Evolutionary conservation across 35 echinoderm and acorn worm genomes (phyloP), one percentile per base, ranked within the genome.

Genomic region (Lytechinus pictus): DNA sequence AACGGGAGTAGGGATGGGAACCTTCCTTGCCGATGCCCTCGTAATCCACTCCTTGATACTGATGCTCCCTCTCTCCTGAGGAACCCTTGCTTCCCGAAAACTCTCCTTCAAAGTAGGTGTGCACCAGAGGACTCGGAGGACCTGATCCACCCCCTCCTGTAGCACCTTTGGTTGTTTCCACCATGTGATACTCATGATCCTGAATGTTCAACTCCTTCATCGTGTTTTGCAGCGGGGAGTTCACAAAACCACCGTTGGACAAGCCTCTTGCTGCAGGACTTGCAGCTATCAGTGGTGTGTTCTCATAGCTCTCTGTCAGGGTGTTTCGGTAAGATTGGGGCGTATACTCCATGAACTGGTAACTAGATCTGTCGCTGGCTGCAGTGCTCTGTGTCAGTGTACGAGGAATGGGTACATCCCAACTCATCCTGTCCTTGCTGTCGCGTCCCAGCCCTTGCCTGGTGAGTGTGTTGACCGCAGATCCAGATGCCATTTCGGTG

Each of bases 281-380:
- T 0, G 97, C 95, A 56, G 95, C 95, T 57, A 98, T 97, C 4
- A 98, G 95, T 5, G 97, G 97, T 14, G 96, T 95, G 91, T 98
- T 98, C 94, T 98, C 97, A 52, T 98, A 98, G 61, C 96, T 98
- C 14, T 95, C 60, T 11, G 94, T 66, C 6, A 98, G 86, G 29
- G 92, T 93, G 92, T 93, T 93, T 27, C 92, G 92, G 92, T 93
- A 93, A 28, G 92, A 93, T 53, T 93, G 92, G 53, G 92, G 92
- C 11, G 92, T 93, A 54, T 21, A 93, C 10, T 93, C 92, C 92
- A 93, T 93, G 3, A 57, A 55, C 92, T 93, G 92, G 54, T 93
- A 93, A 54, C 92, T 93, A 4, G 92, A 93, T 54, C 92, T 33
- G 54, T 93, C 92, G 7, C 92, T 93, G 92, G 92, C 92, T 9